A percentile compares a stretch with the other conserved stretches of the same genome.
These are phyloP conservation scores for Muscidifurax raptorellus DNA, from an alignment of 1,140 invertebrate genomes.

Conservation along the genomic window DNA sequence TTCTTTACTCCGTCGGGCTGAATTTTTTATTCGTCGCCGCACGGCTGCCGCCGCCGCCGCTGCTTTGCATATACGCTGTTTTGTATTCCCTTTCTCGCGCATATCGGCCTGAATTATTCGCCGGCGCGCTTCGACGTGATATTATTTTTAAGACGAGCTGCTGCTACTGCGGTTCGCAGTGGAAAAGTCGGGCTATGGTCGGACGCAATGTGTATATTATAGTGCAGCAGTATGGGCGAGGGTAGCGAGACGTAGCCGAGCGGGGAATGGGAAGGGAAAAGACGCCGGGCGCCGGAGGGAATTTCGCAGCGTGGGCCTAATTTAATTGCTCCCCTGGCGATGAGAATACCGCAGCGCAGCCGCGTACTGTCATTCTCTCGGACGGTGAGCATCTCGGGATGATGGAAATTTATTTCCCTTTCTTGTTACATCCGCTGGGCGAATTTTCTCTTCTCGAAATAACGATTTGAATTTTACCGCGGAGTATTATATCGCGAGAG, in stretches of 20 bases:
- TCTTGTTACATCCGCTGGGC: neutral
- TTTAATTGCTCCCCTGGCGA: conserved; percentile 46
- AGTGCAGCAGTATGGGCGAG: neutral
- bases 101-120: conserved; percentile 23
- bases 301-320: conserved; percentile 26
- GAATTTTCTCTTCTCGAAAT: neutral
- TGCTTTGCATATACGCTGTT: neutral
- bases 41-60: neutral
- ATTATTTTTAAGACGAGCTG: conserved; percentile 41
- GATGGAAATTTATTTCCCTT: conserved; percentile 35
- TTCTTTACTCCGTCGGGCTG: neutral
- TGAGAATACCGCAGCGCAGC: neutral
- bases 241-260: neutral
- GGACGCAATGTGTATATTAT: neutral
- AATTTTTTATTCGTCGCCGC: conserved; percentile 30
- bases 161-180: neutral
- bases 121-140: neutral
- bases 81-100: conserved; percentile 10
- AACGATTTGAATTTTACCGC: neutral
- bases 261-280: neutral
- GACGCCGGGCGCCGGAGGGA: neutral
- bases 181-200: neutral
- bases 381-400: neutral
- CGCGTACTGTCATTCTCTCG: conserved; percentile 1
- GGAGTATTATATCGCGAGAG: no score